phyloP scores from a whole-genome alignment of 1,140 invertebrate genomes.

The Paramacrobiotus metropolitanus region DNA sequence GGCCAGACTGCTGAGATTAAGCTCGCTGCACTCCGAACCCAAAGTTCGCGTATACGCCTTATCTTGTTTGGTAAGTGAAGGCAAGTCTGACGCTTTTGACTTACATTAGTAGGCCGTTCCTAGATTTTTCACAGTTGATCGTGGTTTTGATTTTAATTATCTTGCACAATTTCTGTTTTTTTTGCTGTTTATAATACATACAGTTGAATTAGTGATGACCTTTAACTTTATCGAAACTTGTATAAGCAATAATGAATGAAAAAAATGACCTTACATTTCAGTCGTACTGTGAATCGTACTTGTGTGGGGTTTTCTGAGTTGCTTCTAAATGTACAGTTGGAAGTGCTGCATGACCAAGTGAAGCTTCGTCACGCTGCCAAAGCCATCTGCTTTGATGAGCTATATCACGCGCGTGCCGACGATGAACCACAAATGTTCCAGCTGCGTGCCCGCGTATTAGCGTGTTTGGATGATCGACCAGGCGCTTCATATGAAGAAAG shows the following conservation, averaged over 20 bases:
- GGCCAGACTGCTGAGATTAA: background rate
- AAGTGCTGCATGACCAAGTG: background rate
- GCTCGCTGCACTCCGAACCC: background rate
- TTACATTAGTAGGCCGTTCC: no score
- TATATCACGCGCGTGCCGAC: background rate
- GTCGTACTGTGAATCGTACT: background rate
- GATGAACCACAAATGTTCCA: slow-evolving; percentile 1
- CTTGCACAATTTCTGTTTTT: no score
- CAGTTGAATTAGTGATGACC: no score
- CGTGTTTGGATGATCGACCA: background rate
- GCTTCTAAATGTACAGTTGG: background rate
- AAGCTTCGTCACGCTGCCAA: background rate
- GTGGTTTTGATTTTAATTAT: no score
- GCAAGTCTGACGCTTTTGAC: no score
- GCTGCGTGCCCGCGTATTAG: background rate
- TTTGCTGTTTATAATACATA: no score
- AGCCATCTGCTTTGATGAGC: background rate
- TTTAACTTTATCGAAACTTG: no score
- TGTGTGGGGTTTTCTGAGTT: background rate
- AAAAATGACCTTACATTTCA: no score
- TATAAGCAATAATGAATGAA: no score
- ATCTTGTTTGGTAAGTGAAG: slow-evolving; percentile 1
- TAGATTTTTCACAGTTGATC: no score
- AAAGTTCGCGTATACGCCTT: background rate
- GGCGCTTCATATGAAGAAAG: background rate